Conservation (phyloP, 2,113 vertebrate genomes). For the Columba livia region DNA sequence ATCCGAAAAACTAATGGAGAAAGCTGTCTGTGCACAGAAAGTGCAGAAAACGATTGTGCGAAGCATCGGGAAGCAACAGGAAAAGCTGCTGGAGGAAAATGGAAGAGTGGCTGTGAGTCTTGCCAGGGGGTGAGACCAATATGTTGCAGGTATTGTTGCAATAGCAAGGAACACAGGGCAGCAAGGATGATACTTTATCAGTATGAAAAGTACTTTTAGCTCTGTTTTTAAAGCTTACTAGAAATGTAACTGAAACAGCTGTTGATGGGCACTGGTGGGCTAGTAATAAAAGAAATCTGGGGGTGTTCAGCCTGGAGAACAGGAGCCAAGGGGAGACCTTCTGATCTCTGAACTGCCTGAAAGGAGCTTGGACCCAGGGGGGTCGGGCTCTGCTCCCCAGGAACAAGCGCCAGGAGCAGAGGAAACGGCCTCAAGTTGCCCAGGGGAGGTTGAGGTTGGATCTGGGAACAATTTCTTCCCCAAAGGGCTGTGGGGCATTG, state of each 20-base stretch:
- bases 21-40: neutral
- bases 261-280: neutral
- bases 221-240: neutral
- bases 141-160: neutral
- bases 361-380: too few species aligned
- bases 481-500: too few species aligned
- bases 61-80: neutral
- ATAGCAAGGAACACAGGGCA: neutral
- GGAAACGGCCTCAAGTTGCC: too few species aligned
- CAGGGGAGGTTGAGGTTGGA: too few species aligned
- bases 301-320: too few species aligned
- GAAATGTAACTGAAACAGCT: neutral
- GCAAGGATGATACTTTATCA: neutral
- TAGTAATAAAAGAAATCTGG: neutral
- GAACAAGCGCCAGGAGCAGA: too few species aligned
- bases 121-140: neutral
- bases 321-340: too few species aligned
- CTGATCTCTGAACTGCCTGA: too few species aligned
- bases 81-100: neutral
- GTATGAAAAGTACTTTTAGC: neutral
- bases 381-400: too few species aligned
- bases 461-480: too few species aligned
- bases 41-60: rapidly evolving
- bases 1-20: neutral
- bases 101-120: neutral